A percentile compares a stretch with the other conserved stretches of the same genome.
phyloP scores from a whole-genome alignment of 1,140 invertebrate genomes.

The Leptinotarsa defecta region DNA sequence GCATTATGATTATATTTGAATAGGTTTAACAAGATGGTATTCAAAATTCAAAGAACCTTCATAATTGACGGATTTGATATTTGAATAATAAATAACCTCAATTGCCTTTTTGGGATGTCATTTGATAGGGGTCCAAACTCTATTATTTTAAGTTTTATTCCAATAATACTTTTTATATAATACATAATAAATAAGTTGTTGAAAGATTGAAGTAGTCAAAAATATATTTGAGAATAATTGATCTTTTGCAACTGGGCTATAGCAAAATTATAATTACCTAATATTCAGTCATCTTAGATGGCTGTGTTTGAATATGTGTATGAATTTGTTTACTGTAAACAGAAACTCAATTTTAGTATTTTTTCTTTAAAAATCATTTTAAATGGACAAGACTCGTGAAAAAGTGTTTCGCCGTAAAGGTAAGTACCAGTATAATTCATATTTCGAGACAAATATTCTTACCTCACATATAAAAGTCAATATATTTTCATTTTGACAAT shows the following conservation, averaged over 20 bases:
- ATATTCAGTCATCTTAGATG: background rate
- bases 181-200: background rate
- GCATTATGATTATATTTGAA: too few relatives aligned
- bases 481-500: background rate
- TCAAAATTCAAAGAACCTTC: too few relatives aligned
- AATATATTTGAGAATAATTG: background rate
- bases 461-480: background rate
- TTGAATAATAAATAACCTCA: too few relatives aligned
- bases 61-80: too few relatives aligned
- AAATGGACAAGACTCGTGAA: conserved; percentile 50
- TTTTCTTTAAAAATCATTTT: conserved; percentile 41
- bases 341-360: conserved; percentile 36
- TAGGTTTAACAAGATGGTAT: too few relatives aligned
- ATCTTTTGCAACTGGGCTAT: background rate
- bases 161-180: too few relatives aligned
- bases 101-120: too few relatives aligned
- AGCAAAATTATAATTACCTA: background rate
- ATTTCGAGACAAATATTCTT: background rate
- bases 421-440: conserved; percentile 26
- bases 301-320: conserved; percentile 32
- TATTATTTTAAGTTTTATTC: too few relatives aligned
- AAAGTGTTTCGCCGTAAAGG: conserved; percentile 52
- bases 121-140: too few relatives aligned
- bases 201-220: conserved; percentile 19
- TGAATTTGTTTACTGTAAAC: conserved; percentile 33